These are phyloP conservation scores for Microdon myrmicae DNA, from an alignment of 2,888 invertebrate genomes.

Conservation along the genomic window DNA sequence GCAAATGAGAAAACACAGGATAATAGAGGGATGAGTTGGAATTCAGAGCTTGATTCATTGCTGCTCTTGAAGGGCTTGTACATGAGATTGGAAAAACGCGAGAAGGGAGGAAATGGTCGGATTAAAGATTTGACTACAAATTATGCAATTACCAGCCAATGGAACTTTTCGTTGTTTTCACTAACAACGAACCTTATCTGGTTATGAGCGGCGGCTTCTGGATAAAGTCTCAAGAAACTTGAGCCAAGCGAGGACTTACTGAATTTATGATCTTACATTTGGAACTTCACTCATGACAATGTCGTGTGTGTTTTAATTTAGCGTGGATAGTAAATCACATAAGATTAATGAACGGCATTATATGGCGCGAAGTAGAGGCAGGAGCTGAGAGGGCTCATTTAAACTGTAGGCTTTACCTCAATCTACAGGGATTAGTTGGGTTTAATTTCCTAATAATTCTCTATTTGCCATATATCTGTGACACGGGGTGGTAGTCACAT, in stretches of 20 bases:
- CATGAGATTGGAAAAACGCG: not conserved
- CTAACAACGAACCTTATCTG: too few relatives aligned
- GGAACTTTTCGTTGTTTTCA: too few relatives aligned
- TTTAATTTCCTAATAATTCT: too few relatives aligned
- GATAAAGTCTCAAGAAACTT: too few relatives aligned
- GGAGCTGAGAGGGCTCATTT: not conserved
- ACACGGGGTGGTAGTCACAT: too few relatives aligned
- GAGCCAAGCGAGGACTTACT: too few relatives aligned
- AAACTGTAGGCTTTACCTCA: too few relatives aligned
- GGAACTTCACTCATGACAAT: slow-evolving; percentile 45
- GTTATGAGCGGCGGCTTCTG: too few relatives aligned
- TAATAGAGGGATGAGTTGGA: slow-evolving; percentile 7
- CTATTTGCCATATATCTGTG: too few relatives aligned
- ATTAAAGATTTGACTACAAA: slow-evolving; percentile 63
- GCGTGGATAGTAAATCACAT: slow-evolving; percentile 47
- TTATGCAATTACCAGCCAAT: slow-evolving; percentile 64
- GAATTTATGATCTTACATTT: slow-evolving; percentile 47
- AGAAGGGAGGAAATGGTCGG: slow-evolving; percentile 14
- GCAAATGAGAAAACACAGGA: slow-evolving; percentile 30
- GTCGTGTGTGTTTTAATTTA: slow-evolving; percentile 48
- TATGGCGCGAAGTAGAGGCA: slow-evolving; percentile 3
- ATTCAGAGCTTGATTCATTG: slow-evolving; percentile 26
- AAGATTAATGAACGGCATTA: slow-evolving; percentile 45
- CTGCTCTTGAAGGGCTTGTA: not conserved
- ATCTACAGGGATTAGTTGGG: too few relatives aligned